Conservation (phyloP, 2,113 vertebrate species). For the Puffinus mauretanicus region DNA sequence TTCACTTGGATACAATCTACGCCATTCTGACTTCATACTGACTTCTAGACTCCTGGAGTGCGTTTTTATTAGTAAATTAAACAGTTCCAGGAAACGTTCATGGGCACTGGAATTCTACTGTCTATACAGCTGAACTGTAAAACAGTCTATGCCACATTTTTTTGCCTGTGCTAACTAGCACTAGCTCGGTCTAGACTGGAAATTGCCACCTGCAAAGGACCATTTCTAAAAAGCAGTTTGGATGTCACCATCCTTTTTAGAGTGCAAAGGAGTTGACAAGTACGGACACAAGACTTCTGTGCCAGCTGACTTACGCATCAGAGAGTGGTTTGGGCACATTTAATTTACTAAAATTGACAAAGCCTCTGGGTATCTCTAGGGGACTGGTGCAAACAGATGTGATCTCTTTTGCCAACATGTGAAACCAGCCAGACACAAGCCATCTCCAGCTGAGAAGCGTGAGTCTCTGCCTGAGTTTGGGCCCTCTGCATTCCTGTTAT, state of each 20-base stretch:
- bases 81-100: constrained; percentile 50
- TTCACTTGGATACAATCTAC: constrained; percentile 22
- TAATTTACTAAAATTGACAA: not conserved
- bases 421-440: not conserved
- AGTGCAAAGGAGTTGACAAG: not conserved
- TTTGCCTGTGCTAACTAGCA: not conserved
- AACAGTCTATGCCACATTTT: not conserved
- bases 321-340: not conserved
- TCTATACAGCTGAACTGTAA: constrained; percentile 10
- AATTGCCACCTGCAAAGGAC: not conserved
- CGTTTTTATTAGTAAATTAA: constrained; percentile 59
- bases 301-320: not conserved
- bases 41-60: constrained; percentile 44
- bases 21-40: not conserved
- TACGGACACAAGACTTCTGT: not conserved
- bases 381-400: not conserved
- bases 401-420: not conserved
- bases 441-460: not conserved
- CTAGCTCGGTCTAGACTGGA: not conserved
- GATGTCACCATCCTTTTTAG: not conserved
- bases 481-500: not conserved
- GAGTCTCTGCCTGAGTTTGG: not conserved
- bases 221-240: not conserved
- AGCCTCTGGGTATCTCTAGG: not conserved
- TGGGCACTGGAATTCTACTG: constrained; percentile 23